phyloP scores from a whole-genome alignment of 2,888 invertebrate species.

The Zhuqinia jingwanae region DNA sequence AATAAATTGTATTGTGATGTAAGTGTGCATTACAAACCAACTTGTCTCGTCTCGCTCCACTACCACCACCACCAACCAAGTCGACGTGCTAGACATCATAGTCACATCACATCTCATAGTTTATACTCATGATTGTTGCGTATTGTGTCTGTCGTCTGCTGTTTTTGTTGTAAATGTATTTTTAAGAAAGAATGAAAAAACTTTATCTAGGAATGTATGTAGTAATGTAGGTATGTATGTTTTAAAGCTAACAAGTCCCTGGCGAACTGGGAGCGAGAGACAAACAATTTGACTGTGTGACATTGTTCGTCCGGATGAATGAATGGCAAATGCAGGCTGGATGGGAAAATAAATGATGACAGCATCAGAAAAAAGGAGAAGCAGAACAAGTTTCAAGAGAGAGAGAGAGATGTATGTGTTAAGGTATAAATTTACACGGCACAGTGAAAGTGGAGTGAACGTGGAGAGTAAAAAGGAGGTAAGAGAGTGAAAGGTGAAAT shows the following conservation, averaged over 20 bases:
- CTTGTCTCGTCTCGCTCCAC: too few relatives aligned
- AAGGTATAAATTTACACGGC: too few relatives aligned
- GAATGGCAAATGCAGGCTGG: not conserved
- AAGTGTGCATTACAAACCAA: not conserved
- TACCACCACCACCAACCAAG: not conserved
- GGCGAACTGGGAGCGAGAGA: not conserved
- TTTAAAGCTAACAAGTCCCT: conserved; percentile 8
- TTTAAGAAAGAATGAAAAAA: not conserved
- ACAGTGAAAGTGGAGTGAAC: too few relatives aligned
- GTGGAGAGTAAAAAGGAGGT: too few relatives aligned
- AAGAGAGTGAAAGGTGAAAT: too few relatives aligned
- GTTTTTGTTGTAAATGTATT: too few relatives aligned
- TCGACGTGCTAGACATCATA: not conserved
- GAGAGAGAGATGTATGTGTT: not conserved
- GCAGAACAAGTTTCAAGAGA: not conserved
- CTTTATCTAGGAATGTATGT: not conserved
- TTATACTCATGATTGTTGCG: not conserved
- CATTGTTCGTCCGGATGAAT: not conserved
- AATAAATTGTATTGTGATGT: conserved; percentile 12
- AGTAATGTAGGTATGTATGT: not conserved
- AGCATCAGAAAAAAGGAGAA: not conserved
- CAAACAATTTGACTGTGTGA: not conserved
- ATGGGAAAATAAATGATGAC: conserved; percentile 19
- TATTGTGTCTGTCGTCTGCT: not conserved
- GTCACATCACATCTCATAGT: not conserved